Conservation (phyloP, 2,113 vertebrate genomes). For the Leucosticte australis region DNA sequence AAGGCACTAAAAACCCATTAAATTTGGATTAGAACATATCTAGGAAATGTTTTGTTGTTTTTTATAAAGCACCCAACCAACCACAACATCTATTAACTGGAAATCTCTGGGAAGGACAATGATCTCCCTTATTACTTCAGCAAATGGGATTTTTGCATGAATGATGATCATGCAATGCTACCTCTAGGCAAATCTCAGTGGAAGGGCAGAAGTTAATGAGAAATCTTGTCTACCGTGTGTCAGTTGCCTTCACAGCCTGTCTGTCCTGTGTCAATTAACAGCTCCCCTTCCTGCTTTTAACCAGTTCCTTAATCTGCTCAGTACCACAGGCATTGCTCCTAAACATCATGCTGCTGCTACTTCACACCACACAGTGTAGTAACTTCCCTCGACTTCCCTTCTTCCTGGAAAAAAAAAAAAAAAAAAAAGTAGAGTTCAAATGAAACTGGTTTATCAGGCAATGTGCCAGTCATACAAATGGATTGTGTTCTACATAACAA, state of each 20-base stretch:
- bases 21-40: not conserved
- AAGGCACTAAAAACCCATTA: not conserved
- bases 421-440: not conserved
- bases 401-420: not conserved
- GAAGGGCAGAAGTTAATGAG: not conserved
- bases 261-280: not conserved
- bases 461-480: not conserved
- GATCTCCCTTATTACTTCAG: not conserved
- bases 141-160: not conserved
- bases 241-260: not conserved
- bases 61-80: not conserved
- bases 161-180: not conserved
- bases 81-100: not conserved
- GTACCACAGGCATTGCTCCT: not conserved
- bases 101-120: not conserved
- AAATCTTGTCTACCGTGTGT: not conserved
- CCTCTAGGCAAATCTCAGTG: not conserved
- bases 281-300: not conserved
- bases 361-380: not conserved
- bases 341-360: not conserved
- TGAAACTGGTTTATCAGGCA: not conserved
- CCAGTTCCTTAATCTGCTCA: not conserved
- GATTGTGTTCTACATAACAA: accelerated
- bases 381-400: not conserved
- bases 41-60: not conserved